Evolutionary conservation across 2,113 vertebrate genomes (phyloP), one percentile per base, ranked within the genome.

Genomic region (Clupea harengus): DNA sequence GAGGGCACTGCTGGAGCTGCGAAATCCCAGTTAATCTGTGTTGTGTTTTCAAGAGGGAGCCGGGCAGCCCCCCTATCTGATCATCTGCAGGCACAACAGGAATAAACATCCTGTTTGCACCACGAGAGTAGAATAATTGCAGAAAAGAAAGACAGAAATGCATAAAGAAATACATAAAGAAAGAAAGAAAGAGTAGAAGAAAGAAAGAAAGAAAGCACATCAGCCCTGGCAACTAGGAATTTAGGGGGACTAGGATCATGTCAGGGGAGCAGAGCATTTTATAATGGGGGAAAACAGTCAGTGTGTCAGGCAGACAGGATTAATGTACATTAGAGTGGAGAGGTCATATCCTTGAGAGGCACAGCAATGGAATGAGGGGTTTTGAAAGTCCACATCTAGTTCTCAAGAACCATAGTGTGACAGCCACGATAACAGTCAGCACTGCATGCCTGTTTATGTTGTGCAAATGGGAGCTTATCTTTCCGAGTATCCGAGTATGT

Each of bases 21-120:
- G 89, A 88, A 85, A 91, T 90, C 84, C 86, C 83, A 72, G 86
- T 75, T 39, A 28, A 32, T 25, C 64, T 72, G 64, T 28, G 64
- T 13, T 39, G 72, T 78, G 72, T 78, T 78, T 32, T 78, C 4
- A 4, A 15, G 72, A 78, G 72, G 72, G 28, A 78, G 28, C 10
- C 11, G 67, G 67, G 25, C 64, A 72, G 64, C 64, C 64, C n/a
- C 28, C 67, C 1, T 95, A 95, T 95, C 95, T 89, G 92, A 88
- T 90, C 88, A 94, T 94, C 93, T 90, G 47, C 47, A 49, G 88
- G 91, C 87, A 6, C 88, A 32, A 90, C 91, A 92, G 91, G 92
- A 91, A 91, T 92, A 93, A 94, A 95, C 95, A 94, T 95, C 94
- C 95, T 95, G 95, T 95, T 93, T 93, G 91, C 81, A 88, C 80